Evolutionary conservation across 1,140 invertebrate genomes (phyloP).

Genomic region (Carposina sasakii): DNA sequence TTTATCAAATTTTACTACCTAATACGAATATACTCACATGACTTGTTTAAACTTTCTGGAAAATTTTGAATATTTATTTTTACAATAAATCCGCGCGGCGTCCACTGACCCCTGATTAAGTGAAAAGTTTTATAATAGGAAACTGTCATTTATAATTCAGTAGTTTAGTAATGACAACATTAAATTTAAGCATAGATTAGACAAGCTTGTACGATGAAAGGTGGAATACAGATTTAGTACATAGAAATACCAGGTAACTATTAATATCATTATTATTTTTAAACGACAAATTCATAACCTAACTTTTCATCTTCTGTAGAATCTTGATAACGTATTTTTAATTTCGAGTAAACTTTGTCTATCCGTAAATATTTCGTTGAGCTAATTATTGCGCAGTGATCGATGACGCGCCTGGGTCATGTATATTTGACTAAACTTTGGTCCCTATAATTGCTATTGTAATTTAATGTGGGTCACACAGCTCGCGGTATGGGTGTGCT

Average conservation of each 20-base stretch:
- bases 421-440: conserved; percentile 71
- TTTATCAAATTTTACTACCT: conserved; percentile 66
- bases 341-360: neutral
- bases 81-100: conserved; percentile 52
- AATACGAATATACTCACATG: conserved; percentile 37
- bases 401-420: conserved; percentile 46
- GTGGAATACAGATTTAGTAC: no score
- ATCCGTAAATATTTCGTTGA: conserved; percentile 37
- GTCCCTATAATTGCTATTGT: conserved; percentile 70
- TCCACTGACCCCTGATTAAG: conserved; percentile 27
- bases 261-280: no score
- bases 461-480: conserved; percentile 39
- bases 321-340: conserved; percentile 18
- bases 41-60: conserved; percentile 39
- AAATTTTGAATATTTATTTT: conserved; percentile 52
- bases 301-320: no score
- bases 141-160: no score
- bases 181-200: no score
- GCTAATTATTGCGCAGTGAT: conserved; percentile 46
- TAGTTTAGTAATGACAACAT: no score
- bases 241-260: no score
- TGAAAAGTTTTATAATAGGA: neutral
- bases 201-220: no score
- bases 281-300: no score
- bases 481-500: conserved; percentile 27